These are phyloP conservation scores for Herpetotheres cachinnans DNA, from an alignment of 2,113 vertebrate species.

Conservation along the genomic window DNA sequence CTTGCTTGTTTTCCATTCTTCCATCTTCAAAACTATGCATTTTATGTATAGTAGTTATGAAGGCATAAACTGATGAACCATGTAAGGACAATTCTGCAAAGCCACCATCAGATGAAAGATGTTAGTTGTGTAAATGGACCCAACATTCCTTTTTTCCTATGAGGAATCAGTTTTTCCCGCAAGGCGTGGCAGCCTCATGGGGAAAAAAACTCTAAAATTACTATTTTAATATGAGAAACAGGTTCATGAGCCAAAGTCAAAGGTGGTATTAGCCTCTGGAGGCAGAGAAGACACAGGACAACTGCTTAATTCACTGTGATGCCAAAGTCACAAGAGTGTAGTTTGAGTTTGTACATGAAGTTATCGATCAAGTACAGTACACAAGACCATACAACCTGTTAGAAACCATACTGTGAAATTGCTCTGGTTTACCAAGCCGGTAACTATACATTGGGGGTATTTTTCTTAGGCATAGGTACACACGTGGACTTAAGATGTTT, in stretches of 20 bases:
- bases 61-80: neutral
- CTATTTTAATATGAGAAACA: neutral
- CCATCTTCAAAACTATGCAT: neutral
- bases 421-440: neutral
- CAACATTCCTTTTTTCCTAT: neutral
- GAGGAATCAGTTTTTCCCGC: neutral
- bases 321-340: rapidly evolving
- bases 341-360: neutral
- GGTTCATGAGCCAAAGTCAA: neutral
- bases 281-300: neutral
- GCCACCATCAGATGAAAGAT: neutral
- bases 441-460: neutral
- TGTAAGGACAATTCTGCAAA: neutral
- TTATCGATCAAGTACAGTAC: rapidly evolving
- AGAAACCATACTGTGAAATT: neutral
- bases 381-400: neutral
- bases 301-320: neutral
- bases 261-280: neutral
- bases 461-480: neutral
- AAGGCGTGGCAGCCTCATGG: neutral
- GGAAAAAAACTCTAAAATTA: neutral
- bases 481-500: rapidly evolving
- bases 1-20: rapidly evolving
- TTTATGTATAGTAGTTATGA: neutral
- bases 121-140: neutral